Conservation (phyloP, 2,888 invertebrate genomes). For the Pedicia rivosa region DNA sequence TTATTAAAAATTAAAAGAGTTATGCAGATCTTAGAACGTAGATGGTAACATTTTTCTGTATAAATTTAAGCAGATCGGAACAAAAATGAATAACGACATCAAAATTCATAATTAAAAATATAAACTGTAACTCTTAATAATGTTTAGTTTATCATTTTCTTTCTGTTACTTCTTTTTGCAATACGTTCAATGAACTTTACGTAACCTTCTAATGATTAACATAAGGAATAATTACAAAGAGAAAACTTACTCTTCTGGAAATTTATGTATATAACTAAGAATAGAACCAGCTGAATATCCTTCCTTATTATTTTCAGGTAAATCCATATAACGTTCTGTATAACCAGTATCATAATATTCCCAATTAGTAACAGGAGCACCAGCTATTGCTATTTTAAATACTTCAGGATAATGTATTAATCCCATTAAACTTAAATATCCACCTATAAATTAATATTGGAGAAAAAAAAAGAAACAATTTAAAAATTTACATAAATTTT, state of each 20-base stretch:
- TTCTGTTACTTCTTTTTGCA: too few species aligned
- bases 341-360: conserved; percentile 96
- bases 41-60: too few species aligned
- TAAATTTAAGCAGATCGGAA: too few species aligned
- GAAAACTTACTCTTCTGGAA: conserved; percentile 73
- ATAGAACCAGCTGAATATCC: conserved; percentile 79
- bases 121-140: too few species aligned
- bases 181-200: too few species aligned
- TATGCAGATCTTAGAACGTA: too few species aligned
- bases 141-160: too few species aligned
- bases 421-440: conserved; percentile 90
- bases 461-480: not conserved
- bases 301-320: conserved; percentile 54
- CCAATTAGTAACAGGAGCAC: conserved; percentile 97
- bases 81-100: too few species aligned
- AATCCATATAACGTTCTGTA: conserved; percentile 93
- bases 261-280: conserved; percentile 64
- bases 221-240: not conserved
- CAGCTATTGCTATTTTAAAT: conserved; percentile 91
- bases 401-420: conserved; percentile 82
- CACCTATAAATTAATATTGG: conserved; percentile 39
- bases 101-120: too few species aligned
- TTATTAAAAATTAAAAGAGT: too few species aligned
- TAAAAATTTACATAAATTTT: conserved; percentile 4
- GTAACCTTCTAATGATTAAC: too few species aligned